These are phyloP conservation scores for Neria commutata DNA, from an alignment of 2,888 invertebrate genomes.

Conservation along the genomic window DNA sequence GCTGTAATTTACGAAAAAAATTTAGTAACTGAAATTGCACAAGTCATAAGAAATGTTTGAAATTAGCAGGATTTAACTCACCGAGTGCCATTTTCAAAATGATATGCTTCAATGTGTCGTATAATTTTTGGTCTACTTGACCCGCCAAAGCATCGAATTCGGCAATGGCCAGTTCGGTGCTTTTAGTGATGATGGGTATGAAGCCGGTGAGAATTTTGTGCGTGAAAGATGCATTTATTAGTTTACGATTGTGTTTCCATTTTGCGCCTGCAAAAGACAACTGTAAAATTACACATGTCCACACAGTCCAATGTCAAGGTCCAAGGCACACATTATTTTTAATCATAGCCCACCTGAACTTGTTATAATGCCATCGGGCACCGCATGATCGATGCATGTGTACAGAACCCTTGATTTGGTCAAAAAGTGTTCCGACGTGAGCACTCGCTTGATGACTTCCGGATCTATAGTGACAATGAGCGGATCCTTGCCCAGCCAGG, in stretches of 20 bases:
- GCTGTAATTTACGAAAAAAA: too few species aligned
- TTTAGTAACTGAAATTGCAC: too few species aligned
- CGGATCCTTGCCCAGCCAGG: slow-evolving; percentile 30
- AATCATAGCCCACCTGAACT: background rate
- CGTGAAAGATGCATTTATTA: slow-evolving; percentile 38
- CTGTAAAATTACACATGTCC: background rate
- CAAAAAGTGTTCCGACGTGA: slow-evolving; percentile 25
- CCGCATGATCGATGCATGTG: slow-evolving; percentile 17
- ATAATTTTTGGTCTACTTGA: slow-evolving; percentile 5
- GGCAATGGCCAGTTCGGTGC: slow-evolving; percentile 3
- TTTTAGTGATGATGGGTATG: slow-evolving; percentile 38
- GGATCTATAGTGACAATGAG: slow-evolving; percentile 34
- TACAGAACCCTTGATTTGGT: slow-evolving; percentile 19
- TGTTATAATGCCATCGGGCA: background rate
- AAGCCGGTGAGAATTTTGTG: slow-evolving; percentile 36
- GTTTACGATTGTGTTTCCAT: slow-evolving; percentile 40
- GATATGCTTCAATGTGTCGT: slow-evolving; percentile 10
- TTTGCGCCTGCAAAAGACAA: background rate
- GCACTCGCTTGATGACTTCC: slow-evolving; percentile 30
- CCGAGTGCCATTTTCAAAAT: slow-evolving; percentile 17
- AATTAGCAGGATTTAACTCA: background rate
- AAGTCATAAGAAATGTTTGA: background rate
- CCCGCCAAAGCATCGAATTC: slow-evolving; percentile 6
- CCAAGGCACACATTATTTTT: slow-evolving; percentile 1
- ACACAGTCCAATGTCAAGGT: background rate